Evolutionary conservation across 2,113 vertebrate species (phyloP).

Genomic region (Xerus inauris): DNA sequence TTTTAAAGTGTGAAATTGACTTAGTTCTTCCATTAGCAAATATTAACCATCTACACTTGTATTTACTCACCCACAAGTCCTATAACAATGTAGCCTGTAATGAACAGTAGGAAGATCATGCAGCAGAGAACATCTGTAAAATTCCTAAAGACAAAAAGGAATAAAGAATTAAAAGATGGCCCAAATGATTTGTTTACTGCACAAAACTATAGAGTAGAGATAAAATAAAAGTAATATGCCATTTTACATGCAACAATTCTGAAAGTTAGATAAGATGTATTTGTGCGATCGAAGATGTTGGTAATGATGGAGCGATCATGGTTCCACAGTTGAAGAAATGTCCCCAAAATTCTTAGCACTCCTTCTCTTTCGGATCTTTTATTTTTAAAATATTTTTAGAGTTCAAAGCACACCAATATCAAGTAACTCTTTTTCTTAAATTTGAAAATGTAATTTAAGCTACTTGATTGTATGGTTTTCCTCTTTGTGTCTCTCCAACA

Average conservation of each 20-base stretch:
- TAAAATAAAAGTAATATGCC: not conserved
- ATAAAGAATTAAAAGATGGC: slow-evolving; percentile 61
- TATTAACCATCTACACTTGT: slow-evolving; percentile 19
- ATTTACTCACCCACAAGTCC: slow-evolving; percentile 95
- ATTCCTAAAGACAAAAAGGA: slow-evolving; percentile 87
- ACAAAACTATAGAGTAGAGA: not conserved
- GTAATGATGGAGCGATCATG: not conserved
- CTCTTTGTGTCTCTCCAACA: not conserved
- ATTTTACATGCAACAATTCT: not conserved
- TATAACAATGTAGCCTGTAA: slow-evolving; percentile 94
- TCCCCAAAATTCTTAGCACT: not conserved
- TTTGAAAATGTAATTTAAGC: not conserved
- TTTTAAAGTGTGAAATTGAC: slow-evolving; percentile 48
- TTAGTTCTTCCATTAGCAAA: slow-evolving; percentile 19
- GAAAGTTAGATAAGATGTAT: not conserved
- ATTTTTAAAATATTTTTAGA: slow-evolving; percentile 22
- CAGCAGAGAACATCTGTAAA: slow-evolving; percentile 96
- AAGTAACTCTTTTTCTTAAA: not conserved
- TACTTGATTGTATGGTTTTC: slow-evolving; percentile 38
- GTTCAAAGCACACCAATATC: not conserved
- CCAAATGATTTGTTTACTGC: not conserved
- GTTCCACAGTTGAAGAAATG: not conserved
- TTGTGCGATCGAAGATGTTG: not conserved
- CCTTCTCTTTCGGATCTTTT: slow-evolving; percentile 30
- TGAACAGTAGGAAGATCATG: slow-evolving; percentile 93